These are phyloP conservation scores for Australoheros scitulus DNA, from an alignment of 2,113 vertebrate species.

Conservation along the genomic window DNA sequence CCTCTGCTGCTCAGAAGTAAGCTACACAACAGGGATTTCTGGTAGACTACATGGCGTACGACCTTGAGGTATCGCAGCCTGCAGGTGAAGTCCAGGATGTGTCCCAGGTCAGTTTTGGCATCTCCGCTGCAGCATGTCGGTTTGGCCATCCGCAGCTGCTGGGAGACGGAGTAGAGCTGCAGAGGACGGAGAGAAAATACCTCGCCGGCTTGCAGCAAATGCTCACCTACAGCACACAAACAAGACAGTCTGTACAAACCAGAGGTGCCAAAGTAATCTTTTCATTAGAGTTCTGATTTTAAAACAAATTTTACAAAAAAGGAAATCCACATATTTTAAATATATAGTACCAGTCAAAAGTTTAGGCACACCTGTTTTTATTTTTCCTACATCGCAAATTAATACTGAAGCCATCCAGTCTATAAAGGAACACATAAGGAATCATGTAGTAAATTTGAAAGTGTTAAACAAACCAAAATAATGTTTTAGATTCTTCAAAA, in stretches of 20 bases:
- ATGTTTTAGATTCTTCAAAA: too few species aligned
- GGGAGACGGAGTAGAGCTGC: constrained; percentile 91
- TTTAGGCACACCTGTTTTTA: too few species aligned
- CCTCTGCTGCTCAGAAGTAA: not conserved
- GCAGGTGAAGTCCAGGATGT: constrained; percentile 98
- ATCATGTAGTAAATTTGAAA: too few species aligned
- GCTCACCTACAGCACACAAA: constrained; percentile 85
- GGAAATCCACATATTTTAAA: not conserved
- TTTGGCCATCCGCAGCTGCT: constrained; percentile 90
- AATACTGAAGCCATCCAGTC: too few species aligned
- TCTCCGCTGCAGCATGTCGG: constrained; percentile 92
- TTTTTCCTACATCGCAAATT: too few species aligned
- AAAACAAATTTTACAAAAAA: not conserved
- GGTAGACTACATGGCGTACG: not conserved
- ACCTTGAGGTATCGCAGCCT: constrained; percentile 96
- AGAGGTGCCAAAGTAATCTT: not conserved
- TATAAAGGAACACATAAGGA: too few species aligned
- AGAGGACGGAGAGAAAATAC: constrained; percentile 90
- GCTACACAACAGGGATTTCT: not conserved
- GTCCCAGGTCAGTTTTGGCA: constrained; percentile 94
- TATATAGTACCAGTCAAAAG: too few species aligned
- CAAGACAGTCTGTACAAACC: not conserved
- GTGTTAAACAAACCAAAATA: too few species aligned
- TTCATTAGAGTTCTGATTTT: too few species aligned
- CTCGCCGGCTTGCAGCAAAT: constrained; percentile 89